These are phyloP conservation scores for Tetragonisca angustula DNA, from an alignment of 2,888 invertebrate genomes.

Conservation along the genomic window DNA sequence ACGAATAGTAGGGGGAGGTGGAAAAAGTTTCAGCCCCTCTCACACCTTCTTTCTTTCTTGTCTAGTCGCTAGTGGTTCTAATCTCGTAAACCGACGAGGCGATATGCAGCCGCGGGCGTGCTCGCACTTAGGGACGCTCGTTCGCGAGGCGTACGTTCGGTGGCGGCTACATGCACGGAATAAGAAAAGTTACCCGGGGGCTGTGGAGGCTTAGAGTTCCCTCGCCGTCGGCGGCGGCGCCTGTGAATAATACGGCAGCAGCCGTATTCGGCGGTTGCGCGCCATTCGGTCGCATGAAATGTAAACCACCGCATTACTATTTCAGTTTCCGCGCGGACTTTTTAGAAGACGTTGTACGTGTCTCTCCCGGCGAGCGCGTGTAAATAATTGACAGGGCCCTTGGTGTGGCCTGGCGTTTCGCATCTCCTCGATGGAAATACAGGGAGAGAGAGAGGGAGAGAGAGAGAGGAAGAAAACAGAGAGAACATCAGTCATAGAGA, in stretches of 20 bases:
- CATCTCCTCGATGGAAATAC: neutral
- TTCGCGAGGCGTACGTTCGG: neutral
- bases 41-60: neutral
- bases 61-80: slow-evolving; percentile 33
- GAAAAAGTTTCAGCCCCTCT: slow-evolving; percentile 36
- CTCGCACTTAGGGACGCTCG: slow-evolving; percentile 15
- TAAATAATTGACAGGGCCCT: slow-evolving; percentile 59
- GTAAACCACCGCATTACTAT: slow-evolving; percentile 66
- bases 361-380: slow-evolving; percentile 39
- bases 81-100: slow-evolving; percentile 55
- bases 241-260: slow-evolving; percentile 62
- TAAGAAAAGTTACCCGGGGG: slow-evolving; percentile 60
- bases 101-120: slow-evolving; percentile 30
- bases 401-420: slow-evolving; percentile 1
- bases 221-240: neutral
- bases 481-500: rapidly evolving
- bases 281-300: slow-evolving; percentile 61
- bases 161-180: slow-evolving; percentile 46
- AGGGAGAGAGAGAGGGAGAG: neutral
- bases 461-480: neutral
- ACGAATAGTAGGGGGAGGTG: neutral
- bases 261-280: slow-evolving; percentile 27
- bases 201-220: slow-evolving; percentile 47
- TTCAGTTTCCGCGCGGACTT: slow-evolving; percentile 55
- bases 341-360: slow-evolving; percentile 27